These are phyloP conservation scores for Trematocara macrostoma DNA, from an alignment of 2,113 vertebrate species.

Conservation along the genomic window DNA sequence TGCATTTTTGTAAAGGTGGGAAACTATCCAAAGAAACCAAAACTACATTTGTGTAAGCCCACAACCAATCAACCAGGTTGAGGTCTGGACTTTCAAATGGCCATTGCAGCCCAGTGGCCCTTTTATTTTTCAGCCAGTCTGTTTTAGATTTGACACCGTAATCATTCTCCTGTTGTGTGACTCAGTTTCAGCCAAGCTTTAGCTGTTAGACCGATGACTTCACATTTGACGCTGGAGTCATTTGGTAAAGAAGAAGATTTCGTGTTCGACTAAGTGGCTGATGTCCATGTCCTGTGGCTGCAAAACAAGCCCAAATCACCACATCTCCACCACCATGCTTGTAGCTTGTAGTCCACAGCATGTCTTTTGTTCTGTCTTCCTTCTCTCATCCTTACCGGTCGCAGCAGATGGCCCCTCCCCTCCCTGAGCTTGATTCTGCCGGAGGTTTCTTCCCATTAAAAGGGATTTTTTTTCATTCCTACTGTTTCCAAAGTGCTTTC, in stretches of 20 bases:
- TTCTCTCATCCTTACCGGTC: neutral
- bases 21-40: neutral
- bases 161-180: neutral
- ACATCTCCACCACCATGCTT: neutral
- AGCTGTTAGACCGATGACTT: neutral
- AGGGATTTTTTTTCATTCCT: neutral
- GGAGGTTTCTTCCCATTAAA: neutral
- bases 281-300: neutral
- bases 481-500: neutral
- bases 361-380: neutral
- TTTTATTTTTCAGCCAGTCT: accelerated
- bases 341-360: neutral
- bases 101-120: neutral
- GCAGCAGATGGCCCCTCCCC: neutral
- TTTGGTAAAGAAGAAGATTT: neutral
- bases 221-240: neutral
- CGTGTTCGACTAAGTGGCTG: neutral
- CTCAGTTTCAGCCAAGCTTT: neutral
- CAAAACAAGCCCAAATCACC: neutral
- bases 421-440: neutral
- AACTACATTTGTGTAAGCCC: neutral
- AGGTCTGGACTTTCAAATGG: neutral
- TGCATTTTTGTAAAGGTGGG: neutral
- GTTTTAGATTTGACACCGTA: neutral
- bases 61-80: neutral